Percentiles rank a stretch among this genome's conserved stretches.
These are phyloP conservation scores for Dryococelus australis DNA, from an alignment of 2,888 invertebrate genomes.

Conservation along the genomic window DNA sequence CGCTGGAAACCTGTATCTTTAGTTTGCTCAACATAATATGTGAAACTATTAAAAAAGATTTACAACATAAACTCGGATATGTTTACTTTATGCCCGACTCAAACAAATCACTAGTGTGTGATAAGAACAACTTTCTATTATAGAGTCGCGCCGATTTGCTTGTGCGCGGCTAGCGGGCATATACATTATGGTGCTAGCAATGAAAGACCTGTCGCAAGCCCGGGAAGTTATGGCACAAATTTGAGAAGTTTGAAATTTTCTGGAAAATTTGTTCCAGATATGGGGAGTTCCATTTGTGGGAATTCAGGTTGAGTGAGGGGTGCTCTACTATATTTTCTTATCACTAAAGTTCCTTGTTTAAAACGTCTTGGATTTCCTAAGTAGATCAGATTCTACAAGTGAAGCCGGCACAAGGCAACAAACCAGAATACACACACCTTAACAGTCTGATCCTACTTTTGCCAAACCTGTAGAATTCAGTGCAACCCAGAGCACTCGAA, in stretches of 20 bases:
- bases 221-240: not conserved
- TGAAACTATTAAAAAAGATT: not conserved
- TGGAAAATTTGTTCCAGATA: not conserved
- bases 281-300: not conserved
- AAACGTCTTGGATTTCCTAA: no score
- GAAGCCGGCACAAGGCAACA: no score
- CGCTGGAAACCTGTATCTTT: not conserved
- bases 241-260: not conserved
- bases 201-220: not conserved
- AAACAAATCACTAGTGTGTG: no score
- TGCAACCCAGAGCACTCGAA: no score
- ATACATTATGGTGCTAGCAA: not conserved
- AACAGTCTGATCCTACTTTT: no score
- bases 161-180: not conserved
- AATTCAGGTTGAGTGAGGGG: not conserved
- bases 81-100: no score
- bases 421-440: no score
- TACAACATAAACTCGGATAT: not conserved
- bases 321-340: not conserved
- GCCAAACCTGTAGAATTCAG: no score
- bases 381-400: no score
- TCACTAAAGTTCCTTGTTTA: no score
- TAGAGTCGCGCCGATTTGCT: not conserved
- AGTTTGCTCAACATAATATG: not conserved
- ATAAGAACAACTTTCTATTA: not conserved